Evolutionary conservation across 2,888 invertebrate genomes (phyloP), one percentile per base, ranked within the genome.

Genomic region (Notodonta ziczac): DNA sequence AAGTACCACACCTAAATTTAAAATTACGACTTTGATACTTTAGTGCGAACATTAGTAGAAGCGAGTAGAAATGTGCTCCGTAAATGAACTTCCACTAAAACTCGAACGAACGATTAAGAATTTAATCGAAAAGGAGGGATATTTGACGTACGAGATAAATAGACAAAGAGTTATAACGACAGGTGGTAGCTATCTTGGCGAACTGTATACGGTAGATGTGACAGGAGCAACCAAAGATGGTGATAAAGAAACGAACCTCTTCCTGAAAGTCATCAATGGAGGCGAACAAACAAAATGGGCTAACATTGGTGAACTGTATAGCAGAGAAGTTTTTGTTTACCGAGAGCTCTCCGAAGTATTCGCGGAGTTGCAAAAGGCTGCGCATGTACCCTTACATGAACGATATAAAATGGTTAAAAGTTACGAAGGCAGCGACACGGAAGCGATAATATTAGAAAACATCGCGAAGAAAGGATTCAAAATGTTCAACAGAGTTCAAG

Each of bases 391-490:
- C 4, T 6, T 32, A 3, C 66, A 71, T 42, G 78, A 84, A 54
- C 74, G 77, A 75, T 84, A 70, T 51, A 79, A 74, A 56, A 72
- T 76, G 14, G 76, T 77, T 0, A 81, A 80, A 68, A 62, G 66
- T 56, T 86, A 78, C 48, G 69, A 77, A 6, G 78, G 76, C 65
- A 76, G 72, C 4, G 73, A 67, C 32, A 57, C 62, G 5, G 74
- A 84, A 54, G 70, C 76, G 1, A 78, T 87, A 9, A 75, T 87
- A 54, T 66, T 87, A 51, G 85, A 85, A 60, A 84, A 86, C 64
- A 51, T 86, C n/a, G 14, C 63, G 5, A 76, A 67, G 54, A 72
- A 72, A 57, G 84, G 83, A 4, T 88, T 65, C 52, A 62, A 73
- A 65, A 84, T 78, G 0, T 70, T 70, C 54, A 67, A 74, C 14